Evolutionary conservation across 92 coral and sea anemone genomes (phyloP).

Genomic region (Parazoanthus atlanticus): DNA sequence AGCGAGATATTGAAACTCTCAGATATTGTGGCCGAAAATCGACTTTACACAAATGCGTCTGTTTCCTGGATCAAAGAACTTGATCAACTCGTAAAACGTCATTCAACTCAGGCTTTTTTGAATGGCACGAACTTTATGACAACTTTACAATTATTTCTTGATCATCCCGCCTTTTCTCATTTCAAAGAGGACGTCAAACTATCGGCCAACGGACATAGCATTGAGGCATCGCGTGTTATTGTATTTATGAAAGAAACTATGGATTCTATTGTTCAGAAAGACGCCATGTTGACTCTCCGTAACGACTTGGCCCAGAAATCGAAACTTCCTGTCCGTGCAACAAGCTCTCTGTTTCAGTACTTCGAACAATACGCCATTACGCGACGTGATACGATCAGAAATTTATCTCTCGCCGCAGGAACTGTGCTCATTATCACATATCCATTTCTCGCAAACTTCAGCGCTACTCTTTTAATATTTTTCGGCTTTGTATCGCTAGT

Average conservation of each 20-base stretch:
- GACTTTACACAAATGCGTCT: slow-evolving; percentile 58
- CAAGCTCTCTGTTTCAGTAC: slow-evolving; percentile 61
- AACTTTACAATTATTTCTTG: slow-evolving; percentile 49
- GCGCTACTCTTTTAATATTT: slow-evolving; percentile 65
- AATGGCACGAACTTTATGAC: slow-evolving; percentile 53
- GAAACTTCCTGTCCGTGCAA: slow-evolving; percentile 67
- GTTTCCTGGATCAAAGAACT: slow-evolving; percentile 75
- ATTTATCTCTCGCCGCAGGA: slow-evolving; percentile 71
- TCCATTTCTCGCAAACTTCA: slow-evolving; percentile 70
- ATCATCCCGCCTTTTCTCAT: slow-evolving; percentile 44
- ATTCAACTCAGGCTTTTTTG: neutral
- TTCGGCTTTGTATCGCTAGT: slow-evolving; percentile 78
- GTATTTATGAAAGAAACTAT: slow-evolving; percentile 65
- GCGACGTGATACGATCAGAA: slow-evolving; percentile 63
- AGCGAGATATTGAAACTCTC: slow-evolving; percentile 58
- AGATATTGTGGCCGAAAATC: slow-evolving; percentile 56
- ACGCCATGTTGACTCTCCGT: slow-evolving; percentile 74
- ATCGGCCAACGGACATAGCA: slow-evolving; percentile 45
- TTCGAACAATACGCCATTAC: slow-evolving; percentile 81
- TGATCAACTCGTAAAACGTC: slow-evolving; percentile 23
- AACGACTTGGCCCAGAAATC: slow-evolving; percentile 59
- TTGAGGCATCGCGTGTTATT: slow-evolving; percentile 77
- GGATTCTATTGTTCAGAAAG: slow-evolving; percentile 59
- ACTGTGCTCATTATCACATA: slow-evolving; percentile 73
- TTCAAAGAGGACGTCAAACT: slow-evolving; percentile 68